phyloP scores from a whole-genome alignment of 2,113 vertebrate genomes.

The Macroglossus sobrinus region DNA sequence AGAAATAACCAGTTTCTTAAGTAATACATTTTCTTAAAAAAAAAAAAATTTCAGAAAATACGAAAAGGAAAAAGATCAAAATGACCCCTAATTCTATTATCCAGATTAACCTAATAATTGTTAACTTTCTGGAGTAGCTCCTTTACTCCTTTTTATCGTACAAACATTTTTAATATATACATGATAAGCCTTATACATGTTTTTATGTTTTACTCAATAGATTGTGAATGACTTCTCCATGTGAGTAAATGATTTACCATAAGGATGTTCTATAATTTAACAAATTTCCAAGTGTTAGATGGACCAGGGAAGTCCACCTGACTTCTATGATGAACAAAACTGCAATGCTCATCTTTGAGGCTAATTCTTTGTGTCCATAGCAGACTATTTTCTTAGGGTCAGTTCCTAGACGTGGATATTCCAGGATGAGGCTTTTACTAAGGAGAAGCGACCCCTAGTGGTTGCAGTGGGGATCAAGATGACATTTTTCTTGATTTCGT shows the following conservation, averaged over 20 bases:
- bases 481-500: background rate
- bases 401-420: background rate
- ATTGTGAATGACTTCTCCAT: background rate
- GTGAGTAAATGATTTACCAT: background rate
- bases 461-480: background rate
- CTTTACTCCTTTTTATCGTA: conserved; percentile 17
- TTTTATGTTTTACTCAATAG: conserved; percentile 2
- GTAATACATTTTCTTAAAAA: background rate
- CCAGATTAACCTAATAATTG: background rate
- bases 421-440: background rate
- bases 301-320: background rate
- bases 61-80: background rate
- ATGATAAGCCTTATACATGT: background rate
- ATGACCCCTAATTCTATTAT: background rate
- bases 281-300: background rate
- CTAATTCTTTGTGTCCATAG: background rate
- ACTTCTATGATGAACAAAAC: background rate
- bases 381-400: background rate
- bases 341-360: background rate
- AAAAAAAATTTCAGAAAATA: background rate
- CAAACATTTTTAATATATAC: background rate
- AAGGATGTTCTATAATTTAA: background rate
- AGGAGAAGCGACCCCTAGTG: background rate
- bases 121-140: background rate
- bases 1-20: conserved; percentile 26